Evolutionary conservation across 2,797 vertebrate species (phyloP).

Genomic region (Acomys russatus): DNA sequence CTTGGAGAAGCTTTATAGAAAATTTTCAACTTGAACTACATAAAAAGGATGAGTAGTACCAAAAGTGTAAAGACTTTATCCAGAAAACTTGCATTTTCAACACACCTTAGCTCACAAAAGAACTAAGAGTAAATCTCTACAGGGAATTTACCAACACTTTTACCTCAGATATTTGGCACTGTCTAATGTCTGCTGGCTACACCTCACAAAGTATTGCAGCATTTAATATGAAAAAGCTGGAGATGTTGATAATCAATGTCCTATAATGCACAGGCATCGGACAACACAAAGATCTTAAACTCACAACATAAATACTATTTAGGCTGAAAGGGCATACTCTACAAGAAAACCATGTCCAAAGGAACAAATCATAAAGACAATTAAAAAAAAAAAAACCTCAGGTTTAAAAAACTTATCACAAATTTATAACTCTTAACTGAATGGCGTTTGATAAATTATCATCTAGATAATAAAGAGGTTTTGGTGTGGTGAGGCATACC

Average conservation of each 20-base stretch:
- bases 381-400: not conserved
- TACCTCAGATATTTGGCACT: not conserved
- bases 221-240: not conserved
- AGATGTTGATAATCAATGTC: not conserved
- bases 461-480: not conserved
- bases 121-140: not conserved
- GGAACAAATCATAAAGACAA: not conserved
- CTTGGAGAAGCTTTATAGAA: conserved; percentile 15
- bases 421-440: not conserved
- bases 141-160: not conserved
- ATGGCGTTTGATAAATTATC: not conserved
- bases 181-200: not conserved
- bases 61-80: not conserved
- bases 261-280: not conserved
- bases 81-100: conserved; percentile 52
- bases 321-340: not conserved
- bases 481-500: not conserved
- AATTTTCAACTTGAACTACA: conserved; percentile 45
- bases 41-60: not conserved
- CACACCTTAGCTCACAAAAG: not conserved
- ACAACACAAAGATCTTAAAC: not conserved
- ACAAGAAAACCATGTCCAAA: not conserved
- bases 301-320: not conserved
- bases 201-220: not conserved
- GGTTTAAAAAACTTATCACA: not conserved